phyloP scores from a whole-genome alignment of 2,113 vertebrate species.

The Bucco capensis region DNA sequence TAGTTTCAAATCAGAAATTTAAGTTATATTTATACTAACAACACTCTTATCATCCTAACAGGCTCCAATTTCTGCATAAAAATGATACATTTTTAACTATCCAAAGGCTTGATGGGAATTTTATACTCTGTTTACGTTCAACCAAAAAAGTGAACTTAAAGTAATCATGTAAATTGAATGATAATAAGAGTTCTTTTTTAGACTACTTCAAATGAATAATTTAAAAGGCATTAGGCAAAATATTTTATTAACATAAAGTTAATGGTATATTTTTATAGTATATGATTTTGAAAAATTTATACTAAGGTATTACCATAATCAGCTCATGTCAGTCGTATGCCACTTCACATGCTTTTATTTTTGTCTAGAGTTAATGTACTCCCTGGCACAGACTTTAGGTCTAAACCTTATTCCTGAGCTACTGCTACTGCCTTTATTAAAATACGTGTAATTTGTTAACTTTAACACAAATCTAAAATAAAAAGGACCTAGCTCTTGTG shows the following conservation, averaged over 20 bases:
- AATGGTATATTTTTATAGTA: constrained; percentile 83
- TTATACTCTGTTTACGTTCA: constrained; percentile 81
- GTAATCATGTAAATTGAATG: constrained; percentile 86
- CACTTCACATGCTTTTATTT: constrained; percentile 74
- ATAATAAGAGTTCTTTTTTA: constrained; percentile 85
- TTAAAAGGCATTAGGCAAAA: constrained; percentile 82
- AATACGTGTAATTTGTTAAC: constrained; percentile 60
- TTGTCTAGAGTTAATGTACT: constrained; percentile 70
- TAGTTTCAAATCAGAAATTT: constrained; percentile 76
- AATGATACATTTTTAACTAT: constrained; percentile 77
- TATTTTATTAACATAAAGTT: constrained; percentile 87
- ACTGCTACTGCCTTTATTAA: constrained; percentile 44
- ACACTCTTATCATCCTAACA: constrained; percentile 78
- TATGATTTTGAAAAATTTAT: constrained; percentile 81
- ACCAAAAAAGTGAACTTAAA: constrained; percentile 80
- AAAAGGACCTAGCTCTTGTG: background rate
- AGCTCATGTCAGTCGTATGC: constrained; percentile 73
- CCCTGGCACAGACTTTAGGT: constrained; percentile 44
- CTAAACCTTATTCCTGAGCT: constrained; percentile 60
- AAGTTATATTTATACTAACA: constrained; percentile 80
- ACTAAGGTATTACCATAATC: constrained; percentile 78
- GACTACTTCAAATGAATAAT: constrained; percentile 83
- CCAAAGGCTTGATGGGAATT: constrained; percentile 76
- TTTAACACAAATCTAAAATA: constrained; percentile 21
- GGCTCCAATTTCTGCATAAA: constrained; percentile 80